Evolutionary conservation across 2,797 vertebrate genomes (phyloP), one percentile per base, ranked within the genome.

Genomic region (Morus bassanus): DNA sequence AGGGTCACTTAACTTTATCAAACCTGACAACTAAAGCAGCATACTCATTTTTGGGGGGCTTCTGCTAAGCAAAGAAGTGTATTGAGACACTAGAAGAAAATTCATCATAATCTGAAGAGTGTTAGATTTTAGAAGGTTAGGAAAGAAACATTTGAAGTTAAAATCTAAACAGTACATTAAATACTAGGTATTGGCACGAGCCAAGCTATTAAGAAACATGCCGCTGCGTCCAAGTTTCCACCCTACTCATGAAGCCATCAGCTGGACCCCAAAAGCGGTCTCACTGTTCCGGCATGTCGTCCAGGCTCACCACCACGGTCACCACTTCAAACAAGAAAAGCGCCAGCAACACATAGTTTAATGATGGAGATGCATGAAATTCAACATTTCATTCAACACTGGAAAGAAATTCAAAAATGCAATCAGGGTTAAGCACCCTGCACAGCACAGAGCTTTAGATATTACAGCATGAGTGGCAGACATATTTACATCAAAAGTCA

Each of bases 401-500:
- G 28, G 23, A 45, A 39, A 68, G 67, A 72, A 86, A 57, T 5
- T 33, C 46, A 86, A 33, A 64, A 53, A 35, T 1, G 23, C 60
- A 16, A 11, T 17, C 2, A 3, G 5, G 31, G 63, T 46, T 70
- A n/a, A 72, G 41, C 24, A 60, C 18, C 31, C 63, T 53, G 51
- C 54, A 43, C 16, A 17, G 19, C 25, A 53, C 28, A 70, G 39
- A 74, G 50, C 46, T 60, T 76, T 3, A 70, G 45, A 19, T 74
- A 57, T 10, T 28, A 37, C 51, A 53, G 35, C n/a, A 8, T 2
- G 4, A 70, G 37, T 54, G 48, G 46, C 23, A 90, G 39, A 41
- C 10, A 2, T n/a, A 89, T 72, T 95, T 85, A 65, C 88, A 89
- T 22, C 30, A 72, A 15, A 92, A 91, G 68, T 83, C 76, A 79